Evolutionary conservation across 2,113 vertebrate genomes (phyloP).

Genomic region (Rhadina sibilatrix): DNA sequence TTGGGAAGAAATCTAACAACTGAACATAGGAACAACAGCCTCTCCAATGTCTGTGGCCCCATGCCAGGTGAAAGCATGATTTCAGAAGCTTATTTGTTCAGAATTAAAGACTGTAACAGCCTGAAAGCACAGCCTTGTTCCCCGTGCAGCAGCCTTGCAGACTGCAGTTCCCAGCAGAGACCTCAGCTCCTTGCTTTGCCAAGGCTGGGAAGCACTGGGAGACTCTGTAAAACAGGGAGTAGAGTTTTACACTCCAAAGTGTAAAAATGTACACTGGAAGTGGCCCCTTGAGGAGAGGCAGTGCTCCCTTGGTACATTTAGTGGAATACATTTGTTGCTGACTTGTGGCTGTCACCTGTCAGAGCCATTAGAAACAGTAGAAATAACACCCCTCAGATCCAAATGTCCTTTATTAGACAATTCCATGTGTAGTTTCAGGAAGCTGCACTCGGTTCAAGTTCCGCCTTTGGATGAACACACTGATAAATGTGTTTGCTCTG

Average conservation of each 20-base stretch:
- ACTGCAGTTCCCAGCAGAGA: not conserved
- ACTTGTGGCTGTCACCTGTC: not conserved
- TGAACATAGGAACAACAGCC: not conserved
- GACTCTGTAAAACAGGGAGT: not conserved
- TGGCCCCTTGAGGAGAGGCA: not conserved
- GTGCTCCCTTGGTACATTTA: not conserved
- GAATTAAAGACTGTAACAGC: not conserved
- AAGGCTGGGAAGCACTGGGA: not conserved
- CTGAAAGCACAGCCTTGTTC: not conserved
- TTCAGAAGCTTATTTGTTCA: not conserved
- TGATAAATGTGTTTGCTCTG: not conserved
- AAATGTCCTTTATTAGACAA: not conserved
- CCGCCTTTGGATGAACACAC: not conserved
- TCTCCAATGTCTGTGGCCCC: not conserved
- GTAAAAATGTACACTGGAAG: fast-evolving
- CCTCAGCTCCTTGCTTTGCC: not conserved
- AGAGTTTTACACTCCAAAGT: not conserved
- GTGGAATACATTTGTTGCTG: not conserved
- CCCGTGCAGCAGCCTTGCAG: not conserved
- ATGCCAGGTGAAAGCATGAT: not conserved
- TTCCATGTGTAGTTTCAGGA: not conserved
- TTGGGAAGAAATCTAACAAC: conserved; percentile 16
- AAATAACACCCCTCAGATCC: not conserved
- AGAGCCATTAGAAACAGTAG: not conserved
- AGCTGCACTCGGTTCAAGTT: not conserved